Conservation (phyloP, 2,797 vertebrate species). For the Clarias laeviceps region DNA sequence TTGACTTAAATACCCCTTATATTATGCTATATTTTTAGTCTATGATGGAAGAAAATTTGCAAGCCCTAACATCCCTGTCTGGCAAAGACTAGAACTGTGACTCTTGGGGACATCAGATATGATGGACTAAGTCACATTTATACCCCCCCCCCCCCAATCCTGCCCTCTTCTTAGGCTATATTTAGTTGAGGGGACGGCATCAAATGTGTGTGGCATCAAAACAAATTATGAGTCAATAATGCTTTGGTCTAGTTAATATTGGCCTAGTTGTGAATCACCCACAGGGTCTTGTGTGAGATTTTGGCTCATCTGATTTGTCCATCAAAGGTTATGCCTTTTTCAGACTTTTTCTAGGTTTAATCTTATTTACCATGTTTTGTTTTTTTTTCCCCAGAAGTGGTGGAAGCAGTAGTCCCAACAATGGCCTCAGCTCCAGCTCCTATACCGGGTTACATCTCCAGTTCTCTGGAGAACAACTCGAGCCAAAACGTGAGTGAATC, state of each 20-base stretch:
- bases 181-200: neutral
- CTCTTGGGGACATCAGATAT: slow-evolving; percentile 18
- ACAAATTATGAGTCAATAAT: neutral
- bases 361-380: neutral
- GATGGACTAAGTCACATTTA: neutral
- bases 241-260: neutral
- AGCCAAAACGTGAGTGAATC: slow-evolving; percentile 67
- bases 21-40: neutral
- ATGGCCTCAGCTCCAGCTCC: slow-evolving; percentile 77
- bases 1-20: too few relatives aligned
- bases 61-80: neutral
- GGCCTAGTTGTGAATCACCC: neutral
- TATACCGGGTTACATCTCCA: slow-evolving; percentile 72
- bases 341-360: neutral
- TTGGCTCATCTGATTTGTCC: neutral
- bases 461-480: slow-evolving; percentile 70
- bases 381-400: slow-evolving; percentile 57
- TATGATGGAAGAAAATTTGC: neutral
- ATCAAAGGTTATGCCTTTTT: neutral
- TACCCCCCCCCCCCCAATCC: too few relatives aligned
- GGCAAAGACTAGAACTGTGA: neutral
- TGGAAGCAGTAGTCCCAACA: slow-evolving; percentile 65
- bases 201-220: neutral
- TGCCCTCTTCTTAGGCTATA: neutral
- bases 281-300: neutral